These are phyloP conservation scores for Tipula confusa DNA, from an alignment of 2,888 invertebrate genomes.

Conservation along the genomic window DNA sequence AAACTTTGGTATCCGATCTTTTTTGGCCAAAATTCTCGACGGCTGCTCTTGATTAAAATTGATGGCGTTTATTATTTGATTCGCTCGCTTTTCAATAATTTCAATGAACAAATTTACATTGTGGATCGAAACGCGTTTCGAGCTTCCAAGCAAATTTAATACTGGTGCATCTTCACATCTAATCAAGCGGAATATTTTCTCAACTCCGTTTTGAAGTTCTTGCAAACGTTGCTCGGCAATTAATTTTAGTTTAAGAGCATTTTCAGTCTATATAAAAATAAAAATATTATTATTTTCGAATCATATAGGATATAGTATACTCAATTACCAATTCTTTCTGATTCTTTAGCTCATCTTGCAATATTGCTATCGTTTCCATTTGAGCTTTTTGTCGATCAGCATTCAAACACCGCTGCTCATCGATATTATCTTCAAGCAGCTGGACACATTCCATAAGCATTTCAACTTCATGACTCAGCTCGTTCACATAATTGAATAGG, in stretches of 20 bases:
- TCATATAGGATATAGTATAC: too few relatives aligned
- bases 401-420: constrained; percentile 32
- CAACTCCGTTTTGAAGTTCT: constrained; percentile 52
- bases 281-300: neutral
- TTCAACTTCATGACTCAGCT: constrained; percentile 79
- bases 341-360: constrained; percentile 30
- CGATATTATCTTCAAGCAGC: constrained; percentile 58
- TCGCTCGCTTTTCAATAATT: constrained; percentile 68
- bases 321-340: constrained; percentile 33
- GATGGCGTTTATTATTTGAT: constrained; percentile 43
- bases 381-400: constrained; percentile 33
- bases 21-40: constrained; percentile 45
- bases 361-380: constrained; percentile 33
- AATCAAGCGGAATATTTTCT: constrained; percentile 54
- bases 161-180: constrained; percentile 70
- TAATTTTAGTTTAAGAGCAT: constrained; percentile 13
- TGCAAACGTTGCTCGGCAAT: constrained; percentile 41
- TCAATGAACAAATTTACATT: constrained; percentile 80
- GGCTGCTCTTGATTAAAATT: constrained; percentile 44
- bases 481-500: constrained; percentile 84
- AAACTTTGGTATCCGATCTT: constrained; percentile 48
- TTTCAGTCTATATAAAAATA: constrained; percentile 31
- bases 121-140: constrained; percentile 65
- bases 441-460: constrained; percentile 64
- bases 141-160: constrained; percentile 65